These are phyloP conservation scores for Isichthys henryi DNA, from an alignment of 2,113 vertebrate species.

Conservation along the genomic window DNA sequence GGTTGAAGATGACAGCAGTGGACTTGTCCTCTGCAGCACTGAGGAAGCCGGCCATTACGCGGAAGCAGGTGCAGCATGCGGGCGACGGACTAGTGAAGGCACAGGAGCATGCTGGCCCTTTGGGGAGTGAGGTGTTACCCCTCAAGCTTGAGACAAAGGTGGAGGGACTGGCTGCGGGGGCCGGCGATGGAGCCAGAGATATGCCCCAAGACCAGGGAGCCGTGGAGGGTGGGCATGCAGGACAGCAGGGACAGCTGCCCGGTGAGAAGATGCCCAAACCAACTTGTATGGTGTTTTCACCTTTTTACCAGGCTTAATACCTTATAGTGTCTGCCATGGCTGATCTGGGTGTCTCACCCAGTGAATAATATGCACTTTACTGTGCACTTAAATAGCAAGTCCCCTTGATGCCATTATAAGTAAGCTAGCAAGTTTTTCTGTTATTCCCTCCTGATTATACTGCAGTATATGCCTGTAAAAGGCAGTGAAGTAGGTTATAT, in stretches of 20 bases:
- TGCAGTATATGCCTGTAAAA: background rate
- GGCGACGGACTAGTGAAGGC: background rate
- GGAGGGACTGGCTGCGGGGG: background rate
- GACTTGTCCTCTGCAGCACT: constrained; percentile 41
- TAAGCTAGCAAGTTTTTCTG: background rate
- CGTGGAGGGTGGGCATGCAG: constrained; percentile 53
- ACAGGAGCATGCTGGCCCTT: constrained; percentile 38
- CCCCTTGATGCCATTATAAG: background rate
- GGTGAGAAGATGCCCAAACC: constrained; percentile 37
- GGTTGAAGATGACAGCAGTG: background rate
- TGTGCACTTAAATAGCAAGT: background rate
- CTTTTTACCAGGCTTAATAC: background rate
- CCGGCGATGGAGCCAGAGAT: constrained; percentile 7
- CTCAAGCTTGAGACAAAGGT: background rate
- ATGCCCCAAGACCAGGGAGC: constrained; percentile 37
- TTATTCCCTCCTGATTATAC: background rate
- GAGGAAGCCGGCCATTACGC: constrained; percentile 63
- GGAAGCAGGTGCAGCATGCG: constrained; percentile 41
- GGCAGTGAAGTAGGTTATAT: background rate
- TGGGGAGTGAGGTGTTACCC: constrained; percentile 40
- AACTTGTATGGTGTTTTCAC: background rate
- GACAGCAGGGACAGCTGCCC: constrained; percentile 51
- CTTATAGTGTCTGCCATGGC: too few relatives aligned
- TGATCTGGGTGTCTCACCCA: background rate
- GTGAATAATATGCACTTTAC: background rate